Evolutionary conservation across 1,140 invertebrate species (phyloP).

Genomic region (Drosophila elegans): DNA sequence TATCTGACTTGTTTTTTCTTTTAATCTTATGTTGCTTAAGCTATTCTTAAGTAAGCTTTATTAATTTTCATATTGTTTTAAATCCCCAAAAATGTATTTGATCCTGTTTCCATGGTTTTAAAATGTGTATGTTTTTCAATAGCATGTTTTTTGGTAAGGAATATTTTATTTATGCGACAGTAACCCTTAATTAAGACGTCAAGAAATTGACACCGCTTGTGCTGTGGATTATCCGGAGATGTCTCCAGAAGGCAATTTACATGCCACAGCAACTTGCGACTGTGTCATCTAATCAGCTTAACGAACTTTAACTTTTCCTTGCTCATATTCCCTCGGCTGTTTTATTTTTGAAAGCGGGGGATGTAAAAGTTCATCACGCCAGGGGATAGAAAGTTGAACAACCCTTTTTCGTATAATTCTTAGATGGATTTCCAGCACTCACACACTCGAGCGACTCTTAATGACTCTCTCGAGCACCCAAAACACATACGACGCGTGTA

Average conservation of each 20-base stretch:
- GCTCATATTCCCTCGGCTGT: slow-evolving; percentile 25
- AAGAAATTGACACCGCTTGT: slow-evolving; percentile 45
- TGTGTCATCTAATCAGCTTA: slow-evolving; percentile 68
- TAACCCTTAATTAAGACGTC: slow-evolving; percentile 46
- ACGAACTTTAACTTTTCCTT: slow-evolving; percentile 59
- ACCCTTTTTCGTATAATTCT: slow-evolving; percentile 63
- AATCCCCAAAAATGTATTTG: not conserved
- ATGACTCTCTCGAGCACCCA: slow-evolving; percentile 72
- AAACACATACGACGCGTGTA: slow-evolving; percentile 59
- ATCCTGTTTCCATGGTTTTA: not conserved
- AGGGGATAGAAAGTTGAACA: slow-evolving; percentile 61
- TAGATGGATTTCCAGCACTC: slow-evolving; percentile 39
- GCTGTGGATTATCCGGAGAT: slow-evolving; percentile 16
- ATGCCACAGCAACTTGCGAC: slow-evolving; percentile 28
- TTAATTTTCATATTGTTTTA: not conserved
- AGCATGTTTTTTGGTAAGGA: not conserved
- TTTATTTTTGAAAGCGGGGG: slow-evolving; percentile 16
- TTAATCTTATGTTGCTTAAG: too few relatives aligned
- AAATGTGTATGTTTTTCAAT: too few relatives aligned
- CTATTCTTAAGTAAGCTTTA: too few relatives aligned
- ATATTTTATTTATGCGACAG: not conserved
- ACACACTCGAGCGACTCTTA: slow-evolving; percentile 68
- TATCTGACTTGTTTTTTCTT: too few relatives aligned
- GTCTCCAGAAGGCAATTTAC: slow-evolving; percentile 37
- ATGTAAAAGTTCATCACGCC: slow-evolving; percentile 5